Conservation (phyloP, 2,113 vertebrate species). For the Martes martes region DNA sequence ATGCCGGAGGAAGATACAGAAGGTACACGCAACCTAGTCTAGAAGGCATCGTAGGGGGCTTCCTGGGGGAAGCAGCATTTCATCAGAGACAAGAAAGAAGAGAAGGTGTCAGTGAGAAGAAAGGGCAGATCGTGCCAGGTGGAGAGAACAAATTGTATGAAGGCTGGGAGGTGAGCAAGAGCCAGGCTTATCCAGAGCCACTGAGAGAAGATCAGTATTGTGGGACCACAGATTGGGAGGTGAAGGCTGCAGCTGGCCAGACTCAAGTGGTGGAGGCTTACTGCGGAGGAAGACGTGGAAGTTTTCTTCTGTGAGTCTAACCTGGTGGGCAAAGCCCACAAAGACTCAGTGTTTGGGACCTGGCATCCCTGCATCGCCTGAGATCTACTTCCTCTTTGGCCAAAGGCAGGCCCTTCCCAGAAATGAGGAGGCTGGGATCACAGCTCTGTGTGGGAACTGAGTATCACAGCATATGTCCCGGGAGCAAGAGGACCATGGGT, state of each 20-base stretch:
- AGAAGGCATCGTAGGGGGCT: background rate
- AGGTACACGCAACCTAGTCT: background rate
- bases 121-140: background rate
- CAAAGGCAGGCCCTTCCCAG: background rate
- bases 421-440: background rate
- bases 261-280: background rate
- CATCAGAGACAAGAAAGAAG: background rate
- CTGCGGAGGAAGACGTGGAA: fast-evolving
- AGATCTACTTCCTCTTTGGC: background rate
- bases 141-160: too few relatives aligned
- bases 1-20: background rate
- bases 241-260: fast-evolving
- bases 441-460: fast-evolving
- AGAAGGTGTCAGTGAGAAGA: background rate
- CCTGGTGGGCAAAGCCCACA: background rate
- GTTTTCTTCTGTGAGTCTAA: background rate
- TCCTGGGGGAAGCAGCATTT: background rate
- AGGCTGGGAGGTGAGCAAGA: fast-evolving
- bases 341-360: too few relatives aligned
- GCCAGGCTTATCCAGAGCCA: fast-evolving
- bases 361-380: fast-evolving
- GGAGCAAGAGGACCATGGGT: background rate
- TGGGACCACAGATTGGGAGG: background rate
- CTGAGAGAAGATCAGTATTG: background rate
- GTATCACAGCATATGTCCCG: background rate